Evolutionary conservation across 2,113 vertebrate species (phyloP).

Genomic region (Ochotona curzoniae): DNA sequence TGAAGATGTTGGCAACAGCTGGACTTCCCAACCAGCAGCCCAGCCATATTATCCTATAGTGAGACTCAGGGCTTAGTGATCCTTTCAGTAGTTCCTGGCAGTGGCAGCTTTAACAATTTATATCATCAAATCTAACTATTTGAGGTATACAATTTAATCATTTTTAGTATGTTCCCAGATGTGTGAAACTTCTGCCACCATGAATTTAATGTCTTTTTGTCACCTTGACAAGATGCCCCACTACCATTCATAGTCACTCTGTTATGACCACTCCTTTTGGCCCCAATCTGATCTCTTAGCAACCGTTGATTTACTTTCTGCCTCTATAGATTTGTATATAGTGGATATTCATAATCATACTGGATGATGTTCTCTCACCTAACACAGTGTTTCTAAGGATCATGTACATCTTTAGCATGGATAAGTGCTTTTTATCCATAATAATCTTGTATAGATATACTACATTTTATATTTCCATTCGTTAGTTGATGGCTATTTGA

Average conservation of each 20-base stretch:
- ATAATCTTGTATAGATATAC: too few relatives aligned
- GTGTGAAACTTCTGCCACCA: background rate
- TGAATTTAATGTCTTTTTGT: background rate
- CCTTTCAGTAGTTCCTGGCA: background rate
- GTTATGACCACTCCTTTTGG: background rate
- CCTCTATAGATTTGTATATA: background rate
- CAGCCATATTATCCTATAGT: background rate
- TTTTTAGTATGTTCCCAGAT: background rate
- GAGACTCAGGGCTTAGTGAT: background rate
- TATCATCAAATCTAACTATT: background rate
- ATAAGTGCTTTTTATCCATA: too few relatives aligned
- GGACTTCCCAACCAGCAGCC: background rate
- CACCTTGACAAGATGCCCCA: background rate
- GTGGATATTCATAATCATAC: background rate
- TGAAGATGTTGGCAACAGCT: background rate
- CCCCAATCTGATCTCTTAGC: background rate
- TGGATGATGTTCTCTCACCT: too few relatives aligned
- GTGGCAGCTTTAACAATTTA: background rate
- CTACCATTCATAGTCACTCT: background rate
- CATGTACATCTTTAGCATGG: too few relatives aligned
- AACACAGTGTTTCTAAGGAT: too few relatives aligned
- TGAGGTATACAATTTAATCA: background rate
- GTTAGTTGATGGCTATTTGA: too few relatives aligned
- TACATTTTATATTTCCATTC: too few relatives aligned
- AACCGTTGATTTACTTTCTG: background rate